These are phyloP conservation scores for Colossoma macropomum DNA, from an alignment of 2,113 vertebrate species.

Conservation along the genomic window DNA sequence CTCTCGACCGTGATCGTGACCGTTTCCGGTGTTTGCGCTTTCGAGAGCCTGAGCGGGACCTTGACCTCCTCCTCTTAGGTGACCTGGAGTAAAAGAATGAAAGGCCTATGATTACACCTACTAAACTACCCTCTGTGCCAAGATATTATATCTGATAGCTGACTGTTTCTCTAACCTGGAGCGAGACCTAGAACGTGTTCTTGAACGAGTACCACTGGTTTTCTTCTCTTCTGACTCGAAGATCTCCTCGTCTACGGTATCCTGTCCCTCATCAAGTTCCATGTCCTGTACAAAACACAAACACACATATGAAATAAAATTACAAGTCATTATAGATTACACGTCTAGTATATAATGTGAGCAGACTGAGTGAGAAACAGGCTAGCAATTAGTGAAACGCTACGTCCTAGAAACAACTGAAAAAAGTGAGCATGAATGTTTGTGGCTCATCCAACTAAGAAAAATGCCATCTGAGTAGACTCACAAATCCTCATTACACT, in stretches of 20 bases:
- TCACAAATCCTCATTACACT: too few relatives aligned
- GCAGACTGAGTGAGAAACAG: too few relatives aligned
- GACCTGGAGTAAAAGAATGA: slow-evolving; percentile 76
- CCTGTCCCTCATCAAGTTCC: slow-evolving; percentile 96
- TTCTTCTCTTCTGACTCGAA: slow-evolving; percentile 95
- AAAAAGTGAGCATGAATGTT: too few relatives aligned
- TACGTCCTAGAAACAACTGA: too few relatives aligned
- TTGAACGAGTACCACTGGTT: slow-evolving; percentile 85
- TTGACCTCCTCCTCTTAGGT: slow-evolving; percentile 91
- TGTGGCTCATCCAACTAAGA: too few relatives aligned
- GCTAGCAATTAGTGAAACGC: too few relatives aligned
- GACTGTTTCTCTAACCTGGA: slow-evolving; percentile 83
- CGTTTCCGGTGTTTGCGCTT: slow-evolving; percentile 96
- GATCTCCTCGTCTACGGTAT: slow-evolving; percentile 88
- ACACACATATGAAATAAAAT: slow-evolving; percentile 2
- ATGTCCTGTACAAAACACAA: slow-evolving; percentile 74
- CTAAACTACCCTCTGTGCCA: neutral
- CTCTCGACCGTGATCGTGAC: slow-evolving; percentile 92
- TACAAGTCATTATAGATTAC: too few relatives aligned
- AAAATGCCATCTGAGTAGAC: too few relatives aligned
- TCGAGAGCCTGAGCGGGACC: slow-evolving; percentile 95
- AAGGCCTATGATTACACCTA: too few relatives aligned
- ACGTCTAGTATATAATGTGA: too few relatives aligned
- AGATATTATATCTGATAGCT: neutral
- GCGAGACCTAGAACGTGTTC: slow-evolving; percentile 92